Conservation (phyloP, 2,888 invertebrate species). For the Drosophila phalerata region DNA sequence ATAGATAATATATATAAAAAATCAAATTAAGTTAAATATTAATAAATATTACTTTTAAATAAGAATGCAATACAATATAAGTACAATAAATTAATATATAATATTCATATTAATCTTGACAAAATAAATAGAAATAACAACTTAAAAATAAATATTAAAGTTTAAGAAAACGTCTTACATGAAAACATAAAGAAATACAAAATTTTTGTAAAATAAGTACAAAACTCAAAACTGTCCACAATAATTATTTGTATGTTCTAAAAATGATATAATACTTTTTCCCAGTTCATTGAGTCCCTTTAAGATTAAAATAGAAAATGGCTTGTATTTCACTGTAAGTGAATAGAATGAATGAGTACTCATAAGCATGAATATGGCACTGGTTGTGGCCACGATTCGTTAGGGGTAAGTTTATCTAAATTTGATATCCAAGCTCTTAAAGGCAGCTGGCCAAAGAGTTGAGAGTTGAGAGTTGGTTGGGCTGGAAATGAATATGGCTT, state of each 20-base stretch:
- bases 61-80: too few relatives aligned
- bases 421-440: conserved; percentile 23
- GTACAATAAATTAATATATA: too few relatives aligned
- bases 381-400: conserved; percentile 1
- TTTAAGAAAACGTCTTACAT: too few relatives aligned
- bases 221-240: neutral
- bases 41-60: too few relatives aligned
- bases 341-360: neutral
- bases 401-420: conserved; percentile 27
- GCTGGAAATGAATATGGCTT: conserved; percentile 7
- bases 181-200: too few relatives aligned
- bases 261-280: neutral
- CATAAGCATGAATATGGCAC: neutral
- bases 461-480: neutral
- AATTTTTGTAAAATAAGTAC: too few relatives aligned
- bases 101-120: too few relatives aligned
- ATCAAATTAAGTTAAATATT: too few relatives aligned
- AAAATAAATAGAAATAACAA: too few relatives aligned
- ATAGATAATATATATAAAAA: too few relatives aligned
- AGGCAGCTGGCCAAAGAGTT: conserved; percentile 35
- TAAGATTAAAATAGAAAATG: conserved; percentile 3
- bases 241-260: neutral
- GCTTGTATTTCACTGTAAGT: conserved; percentile 3
- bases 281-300: neutral
- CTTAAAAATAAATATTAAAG: too few relatives aligned